Percentiles rank a stretch among this genome's conserved stretches.
phyloP scores from a whole-genome alignment of 35 echinoderm and acorn worm species.

The Anneissia japonica region DNA sequence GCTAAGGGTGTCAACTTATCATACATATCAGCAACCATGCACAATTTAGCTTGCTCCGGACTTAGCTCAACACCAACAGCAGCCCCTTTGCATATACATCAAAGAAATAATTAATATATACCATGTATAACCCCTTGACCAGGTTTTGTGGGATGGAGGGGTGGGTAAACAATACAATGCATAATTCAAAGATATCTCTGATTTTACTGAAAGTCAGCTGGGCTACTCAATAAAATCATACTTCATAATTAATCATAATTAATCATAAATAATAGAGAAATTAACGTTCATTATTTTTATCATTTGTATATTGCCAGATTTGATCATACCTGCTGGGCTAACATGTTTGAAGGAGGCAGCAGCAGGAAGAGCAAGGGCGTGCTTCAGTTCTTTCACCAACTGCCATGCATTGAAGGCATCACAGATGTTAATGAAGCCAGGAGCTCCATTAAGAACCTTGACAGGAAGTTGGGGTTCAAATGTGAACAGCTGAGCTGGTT shows the following conservation, averaged over 20 bases:
- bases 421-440: conserved; percentile 90
- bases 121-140: too few relatives aligned
- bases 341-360: conserved; percentile 97
- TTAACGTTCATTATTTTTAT: too few relatives aligned
- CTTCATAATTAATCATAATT: too few relatives aligned
- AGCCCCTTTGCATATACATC: conserved; percentile 38
- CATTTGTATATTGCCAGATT: too few relatives aligned
- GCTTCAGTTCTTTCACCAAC: conserved; percentile 84
- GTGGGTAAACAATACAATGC: too few relatives aligned
- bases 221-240: too few relatives aligned
- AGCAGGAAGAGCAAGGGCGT: conserved; percentile 61
- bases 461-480: conserved; percentile 56
- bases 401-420: conserved; percentile 92
- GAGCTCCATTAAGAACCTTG: conserved; percentile 78
- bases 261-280: too few relatives aligned
- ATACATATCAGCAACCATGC: conserved; percentile 89
- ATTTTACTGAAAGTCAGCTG: too few relatives aligned
- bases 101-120: not conserved
- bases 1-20: conserved; percentile 71
- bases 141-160: too few relatives aligned
- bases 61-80: conserved; percentile 65
- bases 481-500: conserved; percentile 87
- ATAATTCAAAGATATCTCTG: too few relatives aligned
- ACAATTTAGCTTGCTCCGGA: conserved; percentile 65
- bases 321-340: conserved; percentile 96